Base-by-base conservation (phyloP, 2,113 vertebrate species). In the Malurus melanocephalus region DNA sequence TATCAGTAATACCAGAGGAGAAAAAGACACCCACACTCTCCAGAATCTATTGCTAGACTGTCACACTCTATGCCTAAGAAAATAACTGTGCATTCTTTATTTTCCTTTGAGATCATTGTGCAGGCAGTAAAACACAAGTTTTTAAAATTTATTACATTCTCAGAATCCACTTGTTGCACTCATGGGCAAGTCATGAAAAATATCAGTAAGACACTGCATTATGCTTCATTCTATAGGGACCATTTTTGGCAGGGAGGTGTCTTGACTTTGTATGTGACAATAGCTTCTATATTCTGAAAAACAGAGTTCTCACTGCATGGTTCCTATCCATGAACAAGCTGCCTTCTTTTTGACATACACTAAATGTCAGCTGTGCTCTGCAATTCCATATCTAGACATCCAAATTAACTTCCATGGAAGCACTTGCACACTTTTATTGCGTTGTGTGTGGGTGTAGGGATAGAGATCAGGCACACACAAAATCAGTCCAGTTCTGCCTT, bases 381-480 rank as follows among this genome's bases (percentile, higher is more conserved):
- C 23, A 79, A 24, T 22, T 59, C 42, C 15, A 12, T 26, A 30
- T 8, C 30, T 0, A 86, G 17, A 42, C 65, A 85, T 26, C 13
- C 18, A 51, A 33, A 45, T 23, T 46, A 30, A 81, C 53, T 79
- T 79, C 46, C 40, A 1, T 35, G 11, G 55, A 55, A 84, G 8
- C 27, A 62, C 13, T 42, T 51, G 28, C 23, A 76, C 11, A n/a
- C 9, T 65, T 32, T 8, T 42, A 8, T 3, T 23, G 16, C 7
- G n/a, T 33, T 75, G 10, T 43, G 8, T 11, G 35, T 40, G 30
- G 79, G 23, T 23, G 52, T 20, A 28, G 46, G 42, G 18, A 79
- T 1, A 11, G 13, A 90, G 30, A 59, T 16, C 4, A 6, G 72
- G 27, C 2, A 4, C 0, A 0, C 16, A 55, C 16, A 55, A 30